A percentile compares a stretch with the other conserved stretches of the same genome.
Evolutionary conservation across 1,140 invertebrate genomes (phyloP).

Genomic region (Episyrphus balteatus): DNA sequence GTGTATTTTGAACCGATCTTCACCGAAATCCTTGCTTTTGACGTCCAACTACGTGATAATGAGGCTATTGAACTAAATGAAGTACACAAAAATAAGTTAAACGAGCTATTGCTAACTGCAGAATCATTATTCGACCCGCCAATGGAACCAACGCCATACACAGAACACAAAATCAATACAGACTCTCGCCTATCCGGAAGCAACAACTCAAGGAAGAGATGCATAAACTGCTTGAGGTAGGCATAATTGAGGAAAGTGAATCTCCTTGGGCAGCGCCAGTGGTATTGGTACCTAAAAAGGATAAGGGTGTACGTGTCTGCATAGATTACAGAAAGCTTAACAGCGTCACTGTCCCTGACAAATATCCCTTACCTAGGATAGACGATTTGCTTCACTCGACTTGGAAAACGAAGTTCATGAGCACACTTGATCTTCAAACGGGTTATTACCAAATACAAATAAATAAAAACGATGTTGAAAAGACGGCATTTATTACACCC

Average conservation of each 20-base stretch:
- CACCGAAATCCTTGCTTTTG: too few relatives aligned
- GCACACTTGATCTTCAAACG: slow-evolving; percentile 27
- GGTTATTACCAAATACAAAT: slow-evolving; percentile 21
- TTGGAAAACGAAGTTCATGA: slow-evolving; percentile 20
- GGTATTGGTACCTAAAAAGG: slow-evolving; percentile 19
- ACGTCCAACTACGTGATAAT: too few relatives aligned
- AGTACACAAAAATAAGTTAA: too few relatives aligned
- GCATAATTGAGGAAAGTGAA: slow-evolving; percentile 27
- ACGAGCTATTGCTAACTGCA: too few relatives aligned
- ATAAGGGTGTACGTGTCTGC: slow-evolving; percentile 13
- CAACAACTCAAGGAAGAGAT: slow-evolving; percentile 11
- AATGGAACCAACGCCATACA: background rate
- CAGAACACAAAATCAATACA: slow-evolving; percentile 5
- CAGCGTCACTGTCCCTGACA: slow-evolving; percentile 20
- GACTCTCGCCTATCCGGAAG: slow-evolving; percentile 12
- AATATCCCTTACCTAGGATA: slow-evolving; percentile 38
- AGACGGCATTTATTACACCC: slow-evolving; percentile 2
- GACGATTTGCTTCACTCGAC: slow-evolving; percentile 34
- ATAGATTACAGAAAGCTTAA: slow-evolving; percentile 23
- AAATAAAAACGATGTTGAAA: slow-evolving; percentile 14
- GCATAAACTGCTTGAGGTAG: slow-evolving; percentile 17
- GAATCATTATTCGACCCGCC: background rate
- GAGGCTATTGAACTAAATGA: too few relatives aligned
- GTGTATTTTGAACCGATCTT: too few relatives aligned
- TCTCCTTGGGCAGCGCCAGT: slow-evolving; percentile 30